phyloP scores from a whole-genome alignment of 53 echinoderm and acorn worm genomes.

The Patiria pectinifera region DNA sequence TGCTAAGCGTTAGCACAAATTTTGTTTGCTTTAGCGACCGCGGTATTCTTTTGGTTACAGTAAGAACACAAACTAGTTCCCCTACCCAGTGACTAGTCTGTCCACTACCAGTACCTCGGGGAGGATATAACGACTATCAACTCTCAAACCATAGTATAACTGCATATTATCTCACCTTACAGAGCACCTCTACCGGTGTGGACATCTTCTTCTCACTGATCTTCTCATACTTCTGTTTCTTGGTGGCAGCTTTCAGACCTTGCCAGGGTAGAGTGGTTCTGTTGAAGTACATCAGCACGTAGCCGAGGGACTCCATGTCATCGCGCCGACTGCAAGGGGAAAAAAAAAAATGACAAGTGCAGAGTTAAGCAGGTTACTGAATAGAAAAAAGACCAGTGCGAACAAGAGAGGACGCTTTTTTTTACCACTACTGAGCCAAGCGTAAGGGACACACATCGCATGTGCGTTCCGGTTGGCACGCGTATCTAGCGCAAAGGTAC shows the following conservation, averaged over 20 bases:
- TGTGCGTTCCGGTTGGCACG: no score
- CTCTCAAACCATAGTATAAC: not conserved
- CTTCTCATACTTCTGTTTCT: conserved; percentile 97
- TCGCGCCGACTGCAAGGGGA: conserved; percentile 84
- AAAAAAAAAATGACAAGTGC: not conserved
- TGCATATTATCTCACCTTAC: conserved; percentile 73
- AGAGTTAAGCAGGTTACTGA: not conserved
- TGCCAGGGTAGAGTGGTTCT: conserved; percentile 96
- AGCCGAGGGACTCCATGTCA: conserved; percentile 97
- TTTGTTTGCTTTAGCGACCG: no score
- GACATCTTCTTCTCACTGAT: conserved; percentile 99
- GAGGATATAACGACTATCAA: no score
- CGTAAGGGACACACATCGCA: no score
- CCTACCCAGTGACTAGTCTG: no score
- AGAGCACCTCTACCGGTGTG: conserved; percentile 94
- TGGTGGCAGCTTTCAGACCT: conserved; percentile 94
- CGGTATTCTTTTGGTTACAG: no score
- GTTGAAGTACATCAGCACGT: conserved; percentile 99
- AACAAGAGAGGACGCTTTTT: no score
- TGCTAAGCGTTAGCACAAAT: no score
- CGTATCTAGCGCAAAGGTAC: no score
- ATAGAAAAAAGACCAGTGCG: not conserved
- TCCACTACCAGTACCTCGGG: no score
- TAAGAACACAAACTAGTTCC: no score
- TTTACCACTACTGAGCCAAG: no score